Evolutionary conservation across 2,888 invertebrate species (phyloP).

Genomic region (Lochmaea capreae): DNA sequence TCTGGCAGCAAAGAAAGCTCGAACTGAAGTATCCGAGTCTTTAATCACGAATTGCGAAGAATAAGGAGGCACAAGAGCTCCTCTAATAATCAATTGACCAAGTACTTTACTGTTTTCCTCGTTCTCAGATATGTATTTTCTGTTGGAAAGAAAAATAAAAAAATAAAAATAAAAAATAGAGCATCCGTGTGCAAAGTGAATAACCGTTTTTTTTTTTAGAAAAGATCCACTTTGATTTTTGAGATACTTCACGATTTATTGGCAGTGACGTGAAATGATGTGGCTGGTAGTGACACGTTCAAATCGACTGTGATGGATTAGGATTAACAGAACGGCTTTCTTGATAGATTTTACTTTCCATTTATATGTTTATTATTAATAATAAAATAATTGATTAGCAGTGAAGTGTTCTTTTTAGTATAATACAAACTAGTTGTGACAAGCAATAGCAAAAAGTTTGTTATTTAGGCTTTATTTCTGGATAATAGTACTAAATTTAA

Average conservation of each 20-base stretch:
- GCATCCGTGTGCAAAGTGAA: conserved; percentile 56
- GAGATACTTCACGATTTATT: conserved; percentile 63
- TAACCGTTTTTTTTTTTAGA: conserved; percentile 49
- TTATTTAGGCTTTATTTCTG: no score
- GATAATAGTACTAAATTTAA: no score
- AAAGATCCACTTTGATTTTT: conserved; percentile 65
- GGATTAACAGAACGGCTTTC: conserved; percentile 3
- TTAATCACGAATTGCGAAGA: no score
- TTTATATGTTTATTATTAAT: no score
- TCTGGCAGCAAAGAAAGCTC: no score
- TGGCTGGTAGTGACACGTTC: conserved; percentile 64
- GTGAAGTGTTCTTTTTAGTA: no score
- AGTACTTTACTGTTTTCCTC: not conserved
- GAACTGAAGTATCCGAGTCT: no score
- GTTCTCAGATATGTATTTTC: not conserved
- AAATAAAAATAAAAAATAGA: conserved; percentile 17
- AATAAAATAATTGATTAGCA: no score
- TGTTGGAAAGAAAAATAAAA: not conserved
- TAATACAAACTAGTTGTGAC: no score
- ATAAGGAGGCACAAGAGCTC: no score
- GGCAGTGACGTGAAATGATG: conserved; percentile 42
- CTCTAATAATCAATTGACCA: no score
- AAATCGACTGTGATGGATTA: conserved; percentile 61
- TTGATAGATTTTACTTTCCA: not conserved
- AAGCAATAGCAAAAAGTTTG: no score